Evolutionary conservation across 2,113 vertebrate genomes (phyloP), one percentile per base, ranked within the genome.

Genomic region (Rhombomys opimus): DNA sequence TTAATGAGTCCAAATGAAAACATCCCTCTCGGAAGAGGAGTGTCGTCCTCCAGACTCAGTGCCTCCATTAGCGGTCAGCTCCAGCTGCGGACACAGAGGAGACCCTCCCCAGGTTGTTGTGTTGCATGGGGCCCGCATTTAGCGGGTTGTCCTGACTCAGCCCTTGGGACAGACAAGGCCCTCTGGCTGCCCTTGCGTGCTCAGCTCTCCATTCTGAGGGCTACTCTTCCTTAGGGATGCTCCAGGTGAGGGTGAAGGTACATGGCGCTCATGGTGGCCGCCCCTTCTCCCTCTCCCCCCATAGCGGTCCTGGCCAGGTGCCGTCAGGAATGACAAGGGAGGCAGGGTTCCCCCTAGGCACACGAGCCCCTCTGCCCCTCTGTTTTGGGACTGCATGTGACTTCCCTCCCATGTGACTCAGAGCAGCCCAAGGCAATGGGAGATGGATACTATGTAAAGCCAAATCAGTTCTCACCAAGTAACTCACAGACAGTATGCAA

Each of bases 1-100:
- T 73, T 90, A 75, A 87, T 80, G 81, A 94, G 67, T 65, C 59
- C 32, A 12, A 17, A 65, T 76, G 93, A 50, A 81, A 93, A 61
- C 10, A 3, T n/a, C 17, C 59, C 14, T 87, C 77, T 63, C 59
- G 46, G 84, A 59, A 75, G 81, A 78, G 50, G 18, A 77, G 61
- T 1, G 7, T 30, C 70, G 89, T 73, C 89, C 30, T 4, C 22
- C 17, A 59, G 67, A 78, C 13, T 68, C 63, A 22, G 52, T 6
- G 0, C 67, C 82, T 52, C 2, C 20, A 87, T 57, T 18, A 67
- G 54, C 12, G 32, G 13, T 35, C 7, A n/a, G 76, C 38, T 57
- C 70, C n/a, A 59, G 86, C 54, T 35, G 61, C 32, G 3, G 46
- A 93, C 5, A 76, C 72, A 38, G 4, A 10, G 10, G 18, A 54